Conservation (phyloP, 2,797 vertebrate genomes). For the Cirrhinus mrigala region DNA sequence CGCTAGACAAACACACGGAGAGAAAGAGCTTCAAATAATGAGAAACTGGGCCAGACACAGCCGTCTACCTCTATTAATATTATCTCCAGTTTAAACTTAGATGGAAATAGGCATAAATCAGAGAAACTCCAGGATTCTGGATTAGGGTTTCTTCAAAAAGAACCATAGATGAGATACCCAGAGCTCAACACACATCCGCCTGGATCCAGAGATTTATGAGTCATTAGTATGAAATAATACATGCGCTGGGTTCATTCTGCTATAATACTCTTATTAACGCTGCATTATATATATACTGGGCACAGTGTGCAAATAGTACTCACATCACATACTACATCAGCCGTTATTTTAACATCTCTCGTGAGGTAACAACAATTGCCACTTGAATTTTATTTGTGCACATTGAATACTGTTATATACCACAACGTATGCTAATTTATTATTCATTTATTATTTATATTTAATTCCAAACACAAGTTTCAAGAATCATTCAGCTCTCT, state of each 20-base stretch:
- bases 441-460: background rate
- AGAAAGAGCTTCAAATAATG: conserved; percentile 10
- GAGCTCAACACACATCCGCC: background rate
- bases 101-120: background rate
- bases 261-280: background rate
- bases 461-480: background rate
- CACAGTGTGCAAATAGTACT: background rate
- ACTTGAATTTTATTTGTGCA: background rate
- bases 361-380: no score
- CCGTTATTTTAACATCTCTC: background rate
- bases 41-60: background rate
- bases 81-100: background rate
- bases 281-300: background rate
- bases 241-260: background rate
- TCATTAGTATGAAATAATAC: conserved; percentile 1
- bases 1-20: background rate
- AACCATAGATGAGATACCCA: background rate
- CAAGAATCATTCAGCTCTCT: background rate
- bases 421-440: background rate
- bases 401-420: background rate
- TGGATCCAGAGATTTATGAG: background rate
- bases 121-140: background rate
- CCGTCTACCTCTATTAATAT: background rate
- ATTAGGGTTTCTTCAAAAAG: background rate
- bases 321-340: background rate